Percentiles rank a stretch among this genome's conserved stretches.
phyloP scores from a whole-genome alignment of 53 echinoderm and acorn worm species.

The Crossaster papposus region DNA sequence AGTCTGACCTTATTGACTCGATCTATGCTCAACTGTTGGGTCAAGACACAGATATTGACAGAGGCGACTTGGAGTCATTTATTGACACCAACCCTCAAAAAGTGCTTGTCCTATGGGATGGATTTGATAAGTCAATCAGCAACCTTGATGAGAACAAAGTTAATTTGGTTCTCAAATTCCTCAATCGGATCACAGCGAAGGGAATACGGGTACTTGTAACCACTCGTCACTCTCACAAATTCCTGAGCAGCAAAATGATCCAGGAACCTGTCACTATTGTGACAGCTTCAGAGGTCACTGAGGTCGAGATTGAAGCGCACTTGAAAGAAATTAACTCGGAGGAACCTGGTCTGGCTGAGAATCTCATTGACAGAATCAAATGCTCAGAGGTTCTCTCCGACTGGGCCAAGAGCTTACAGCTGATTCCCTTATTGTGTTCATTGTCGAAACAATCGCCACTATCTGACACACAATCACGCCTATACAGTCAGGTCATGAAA shows the following conservation, averaged over 20 bases:
- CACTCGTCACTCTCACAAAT: constrained; percentile 2
- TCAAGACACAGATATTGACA: neutral
- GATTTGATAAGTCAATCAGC: too few species aligned
- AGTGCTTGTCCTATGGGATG: too few species aligned
- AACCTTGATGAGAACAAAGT: neutral
- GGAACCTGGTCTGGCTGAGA: neutral
- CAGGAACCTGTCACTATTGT: constrained; percentile 3
- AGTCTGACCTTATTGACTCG: constrained; percentile 13
- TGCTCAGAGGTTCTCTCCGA: neutral
- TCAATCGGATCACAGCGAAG: neutral
- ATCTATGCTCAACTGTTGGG: constrained; percentile 29
- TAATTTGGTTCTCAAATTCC: constrained; percentile 7
- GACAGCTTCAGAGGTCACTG: neutral
- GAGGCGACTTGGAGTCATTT: constrained; percentile 18
- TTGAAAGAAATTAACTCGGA: neutral
- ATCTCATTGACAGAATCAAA: neutral
- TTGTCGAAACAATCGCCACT: neutral
- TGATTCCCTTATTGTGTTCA: neutral
- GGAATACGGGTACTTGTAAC: constrained; percentile 10
- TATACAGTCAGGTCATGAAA: constrained; percentile 10
- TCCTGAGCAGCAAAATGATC: neutral
- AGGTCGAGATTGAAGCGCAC: neutral
- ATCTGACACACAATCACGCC: neutral
- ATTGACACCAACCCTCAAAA: constrained; percentile 1
- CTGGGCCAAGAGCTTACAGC: neutral